Evolutionary conservation across 2,113 vertebrate species (phyloP), one percentile per base, ranked within the genome.

Genomic region (Atrichornis clamosus): DNA sequence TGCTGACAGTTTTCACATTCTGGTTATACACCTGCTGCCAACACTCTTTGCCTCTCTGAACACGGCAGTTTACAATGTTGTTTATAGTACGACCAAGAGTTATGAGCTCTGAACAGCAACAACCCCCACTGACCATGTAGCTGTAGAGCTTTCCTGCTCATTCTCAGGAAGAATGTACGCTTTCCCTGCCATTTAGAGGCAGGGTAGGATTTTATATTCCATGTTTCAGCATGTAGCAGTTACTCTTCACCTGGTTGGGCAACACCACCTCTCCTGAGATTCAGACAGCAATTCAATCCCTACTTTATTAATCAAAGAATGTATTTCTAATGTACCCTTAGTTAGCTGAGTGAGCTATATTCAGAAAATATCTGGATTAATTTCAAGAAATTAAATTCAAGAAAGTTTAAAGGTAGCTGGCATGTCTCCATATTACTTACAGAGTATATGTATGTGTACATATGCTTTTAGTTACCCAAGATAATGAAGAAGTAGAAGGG

Each of bases 61-160:
- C 1, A 0, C 16, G 55, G 9, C 37, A 49, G 10, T 16, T 84
- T 65, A 13, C 22, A 28, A 0, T 32, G 22, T 10, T 69, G 41
- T 5, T 64, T 87, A 11, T 22, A 28, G 32, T 5, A 53, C 15
- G 32, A 39, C 21, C 37, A 37, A 24, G 49, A 77, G 11, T 21
- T 87, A 7, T 0, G 2, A 46, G 42, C 10, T 70, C 33, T 67
- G 44, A 44, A 8, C 20, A 58, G 64, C 28, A 49, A 46, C 56
- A 5, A 18, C 10, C 5, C 7, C 6, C 16, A 46, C 27, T 27
- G 11, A 20, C 8, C 1, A 2, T 35, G 11, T 8, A 35, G 42
- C 44, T 52, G 15, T 35, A 33, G 47, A 42, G 24, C 10, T 83
- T 88, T 68, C 3, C 39, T 64, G 35, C 35, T 76, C 0, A 0